Conservation (phyloP, 2,113 vertebrate genomes). For the Pitta sordida region DNA sequence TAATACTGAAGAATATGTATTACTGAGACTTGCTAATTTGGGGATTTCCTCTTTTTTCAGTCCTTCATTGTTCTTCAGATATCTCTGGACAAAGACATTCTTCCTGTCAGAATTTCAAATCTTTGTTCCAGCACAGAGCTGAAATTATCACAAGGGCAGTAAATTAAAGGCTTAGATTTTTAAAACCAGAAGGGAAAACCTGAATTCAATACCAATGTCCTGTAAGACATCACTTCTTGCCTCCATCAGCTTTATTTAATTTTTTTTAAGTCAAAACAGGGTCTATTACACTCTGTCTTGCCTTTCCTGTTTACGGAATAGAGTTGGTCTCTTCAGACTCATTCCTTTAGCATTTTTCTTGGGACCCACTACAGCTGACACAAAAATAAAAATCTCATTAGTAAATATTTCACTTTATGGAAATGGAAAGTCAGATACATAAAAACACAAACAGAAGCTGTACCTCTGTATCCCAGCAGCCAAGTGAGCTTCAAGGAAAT, state of each 20-base stretch:
- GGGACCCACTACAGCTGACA: background rate
- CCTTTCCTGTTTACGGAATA: background rate
- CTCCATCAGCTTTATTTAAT: background rate
- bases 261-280: background rate
- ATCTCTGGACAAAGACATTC: background rate
- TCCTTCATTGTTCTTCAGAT: background rate
- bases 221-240: background rate
- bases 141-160: background rate
- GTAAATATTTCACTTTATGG: background rate
- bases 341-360: background rate
- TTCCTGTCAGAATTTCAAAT: background rate
- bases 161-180: background rate
- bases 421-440: background rate
- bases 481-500: background rate
- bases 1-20: background rate
- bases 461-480: background rate
- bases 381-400: background rate
- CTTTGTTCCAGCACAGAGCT: background rate
- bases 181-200: background rate
- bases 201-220: background rate
- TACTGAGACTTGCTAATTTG: background rate
- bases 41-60: background rate
- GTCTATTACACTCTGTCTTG: background rate
- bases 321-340: background rate
- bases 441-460: background rate